Percentiles rank a stretch among this genome's conserved stretches.
Conservation (phyloP, 2,888 invertebrate species). For the Bellardia bayeri region DNA sequence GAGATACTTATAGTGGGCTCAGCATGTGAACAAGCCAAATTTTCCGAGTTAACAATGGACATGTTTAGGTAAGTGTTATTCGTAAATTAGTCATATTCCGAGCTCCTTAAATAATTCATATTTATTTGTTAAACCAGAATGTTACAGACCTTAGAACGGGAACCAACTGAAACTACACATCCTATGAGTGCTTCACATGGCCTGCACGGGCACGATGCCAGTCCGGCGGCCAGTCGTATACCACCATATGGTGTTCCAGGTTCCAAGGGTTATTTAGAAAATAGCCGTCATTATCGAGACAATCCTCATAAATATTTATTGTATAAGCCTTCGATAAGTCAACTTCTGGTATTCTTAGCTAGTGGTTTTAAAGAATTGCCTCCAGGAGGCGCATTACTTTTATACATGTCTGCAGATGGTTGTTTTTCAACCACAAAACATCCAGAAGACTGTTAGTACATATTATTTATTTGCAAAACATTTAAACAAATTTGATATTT, state of each 20-base stretch:
- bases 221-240: slow-evolving; percentile 84
- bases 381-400: slow-evolving; percentile 93
- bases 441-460: slow-evolving; percentile 94
- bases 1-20: slow-evolving; percentile 98
- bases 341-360: slow-evolving; percentile 96
- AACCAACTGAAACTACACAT: slow-evolving; percentile 93
- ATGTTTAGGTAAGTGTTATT: slow-evolving; percentile 88
- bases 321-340: slow-evolving; percentile 97
- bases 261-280: slow-evolving; percentile 87
- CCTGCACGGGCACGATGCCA: slow-evolving; percentile 84
- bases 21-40: slow-evolving; percentile 96
- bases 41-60: slow-evolving; percentile 98
- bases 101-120: background rate
- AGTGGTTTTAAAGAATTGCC: slow-evolving; percentile 97
- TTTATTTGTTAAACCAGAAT: slow-evolving; percentile 86
- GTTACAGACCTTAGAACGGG: slow-evolving; percentile 96
- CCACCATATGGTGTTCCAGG: slow-evolving; percentile 85
- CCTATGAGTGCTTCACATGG: slow-evolving; percentile 85
- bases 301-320: slow-evolving; percentile 98
- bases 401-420: slow-evolving; percentile 97
- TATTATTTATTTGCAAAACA: background rate
- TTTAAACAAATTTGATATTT: background rate
- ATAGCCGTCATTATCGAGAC: slow-evolving; percentile 90
- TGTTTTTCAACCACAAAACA: slow-evolving; percentile 92
- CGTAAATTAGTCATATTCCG: too few relatives aligned